Conservation (phyloP, 2,113 vertebrate species). For the Thunnus thynnus region DNA sequence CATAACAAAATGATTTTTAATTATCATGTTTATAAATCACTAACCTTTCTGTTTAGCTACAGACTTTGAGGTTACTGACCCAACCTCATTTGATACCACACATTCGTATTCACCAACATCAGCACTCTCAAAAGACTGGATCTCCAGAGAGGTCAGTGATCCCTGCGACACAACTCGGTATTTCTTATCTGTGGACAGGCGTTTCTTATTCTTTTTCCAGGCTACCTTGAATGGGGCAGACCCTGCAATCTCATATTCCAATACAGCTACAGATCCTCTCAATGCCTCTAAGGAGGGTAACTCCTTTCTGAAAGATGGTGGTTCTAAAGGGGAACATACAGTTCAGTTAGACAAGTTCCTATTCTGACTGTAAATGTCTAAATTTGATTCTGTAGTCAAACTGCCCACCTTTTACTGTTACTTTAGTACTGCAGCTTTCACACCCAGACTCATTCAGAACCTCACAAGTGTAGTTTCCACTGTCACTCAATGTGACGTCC, state of each 20-base stretch:
- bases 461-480: constrained; percentile 92
- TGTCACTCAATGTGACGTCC: constrained; percentile 86
- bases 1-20: too few species aligned
- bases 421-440: constrained; percentile 89
- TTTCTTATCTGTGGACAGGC: constrained; percentile 91
- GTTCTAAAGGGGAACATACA: constrained; percentile 86
- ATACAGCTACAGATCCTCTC: constrained; percentile 87
- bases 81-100: constrained; percentile 91
- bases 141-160: constrained; percentile 88
- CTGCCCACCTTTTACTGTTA: constrained; percentile 91
- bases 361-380: background rate
- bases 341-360: constrained; percentile 13
- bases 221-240: constrained; percentile 92
- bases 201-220: constrained; percentile 94
- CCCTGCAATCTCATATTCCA: constrained; percentile 92
- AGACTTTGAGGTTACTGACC: constrained; percentile 89
- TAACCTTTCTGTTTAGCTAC: constrained; percentile 92
- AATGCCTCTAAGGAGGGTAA: constrained; percentile 89
- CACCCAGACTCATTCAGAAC: constrained; percentile 90
- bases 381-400: background rate
- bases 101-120: constrained; percentile 94
- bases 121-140: constrained; percentile 91
- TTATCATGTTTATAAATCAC: constrained; percentile 66
- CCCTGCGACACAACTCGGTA: constrained; percentile 90
- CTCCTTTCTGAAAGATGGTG: constrained; percentile 90